Conservation (phyloP, 2,888 invertebrate genomes). For the Dorcus hopei region DNA sequence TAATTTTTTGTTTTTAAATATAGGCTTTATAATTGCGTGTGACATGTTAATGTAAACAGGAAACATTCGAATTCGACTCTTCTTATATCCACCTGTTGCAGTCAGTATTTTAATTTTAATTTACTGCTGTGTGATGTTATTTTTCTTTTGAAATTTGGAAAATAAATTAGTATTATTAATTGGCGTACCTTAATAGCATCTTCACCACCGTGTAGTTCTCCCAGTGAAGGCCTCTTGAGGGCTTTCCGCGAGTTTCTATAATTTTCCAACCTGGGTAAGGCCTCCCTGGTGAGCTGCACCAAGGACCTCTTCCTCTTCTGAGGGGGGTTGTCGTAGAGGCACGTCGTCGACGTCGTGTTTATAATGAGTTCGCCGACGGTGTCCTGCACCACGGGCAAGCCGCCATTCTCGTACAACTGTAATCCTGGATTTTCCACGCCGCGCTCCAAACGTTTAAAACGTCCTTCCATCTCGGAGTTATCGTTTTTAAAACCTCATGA, state of each 20-base stretch:
- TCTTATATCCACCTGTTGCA: too few relatives aligned
- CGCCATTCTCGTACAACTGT: constrained; percentile 38
- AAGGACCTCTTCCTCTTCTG: constrained; percentile 55
- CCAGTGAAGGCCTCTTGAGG: constrained; percentile 76
- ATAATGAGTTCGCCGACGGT: constrained; percentile 29
- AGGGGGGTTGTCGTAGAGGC: constrained; percentile 29
- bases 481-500: not conserved
- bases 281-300: constrained; percentile 72
- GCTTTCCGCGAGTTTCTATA: constrained; percentile 76
- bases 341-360: constrained; percentile 33
- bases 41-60: too few relatives aligned
- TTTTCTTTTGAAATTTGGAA: too few relatives aligned
- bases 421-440: constrained; percentile 40
- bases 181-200: constrained; percentile 50
- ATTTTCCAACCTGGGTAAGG: constrained; percentile 76
- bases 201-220: constrained; percentile 76
- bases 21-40: too few relatives aligned
- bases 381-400: constrained; percentile 16
- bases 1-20: too few relatives aligned
- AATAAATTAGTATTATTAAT: too few relatives aligned
- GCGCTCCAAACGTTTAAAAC: constrained; percentile 25
- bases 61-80: too few relatives aligned
- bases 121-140: too few relatives aligned
- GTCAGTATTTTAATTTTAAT: too few relatives aligned
- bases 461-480: constrained; percentile 30